Conservation (phyloP, 2,888 invertebrate species). For the Synanthedon tipuliformis region DNA sequence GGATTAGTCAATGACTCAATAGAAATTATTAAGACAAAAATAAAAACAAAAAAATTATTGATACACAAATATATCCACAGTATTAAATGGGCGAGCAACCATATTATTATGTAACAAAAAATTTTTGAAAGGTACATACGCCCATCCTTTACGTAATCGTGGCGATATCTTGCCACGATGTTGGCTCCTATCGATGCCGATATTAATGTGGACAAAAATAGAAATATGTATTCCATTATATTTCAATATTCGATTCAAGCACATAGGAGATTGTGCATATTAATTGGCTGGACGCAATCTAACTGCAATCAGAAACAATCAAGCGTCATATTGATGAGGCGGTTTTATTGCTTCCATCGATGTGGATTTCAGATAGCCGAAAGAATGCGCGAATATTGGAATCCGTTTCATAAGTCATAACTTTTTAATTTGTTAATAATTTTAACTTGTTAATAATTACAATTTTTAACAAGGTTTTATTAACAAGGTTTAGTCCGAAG, state of each 20-base stretch:
- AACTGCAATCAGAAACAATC: slow-evolving; percentile 38
- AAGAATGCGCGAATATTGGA: slow-evolving; percentile 3
- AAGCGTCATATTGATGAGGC: slow-evolving; percentile 30
- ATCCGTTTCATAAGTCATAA: neutral
- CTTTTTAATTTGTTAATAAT: too few relatives aligned
- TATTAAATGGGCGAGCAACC: too few relatives aligned
- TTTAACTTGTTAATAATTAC: too few relatives aligned
- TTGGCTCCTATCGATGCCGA: slow-evolving; percentile 2
- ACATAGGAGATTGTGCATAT: slow-evolving; percentile 1
- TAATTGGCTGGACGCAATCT: slow-evolving; percentile 20
- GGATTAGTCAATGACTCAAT: too few relatives aligned
- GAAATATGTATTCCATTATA: neutral
- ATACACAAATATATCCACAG: too few relatives aligned
- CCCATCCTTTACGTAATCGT: slow-evolving; percentile 55
- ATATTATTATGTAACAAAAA: too few relatives aligned
- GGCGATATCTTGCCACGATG: slow-evolving; percentile 7
- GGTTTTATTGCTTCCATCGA: slow-evolving; percentile 38
- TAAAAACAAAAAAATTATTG: too few relatives aligned
- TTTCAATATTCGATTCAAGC: neutral
- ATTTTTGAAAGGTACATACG: slow-evolving; percentile 31
- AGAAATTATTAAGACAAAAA: too few relatives aligned
- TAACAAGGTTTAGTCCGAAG: too few relatives aligned
- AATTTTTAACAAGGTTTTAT: too few relatives aligned
- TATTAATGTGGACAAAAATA: slow-evolving; percentile 3
- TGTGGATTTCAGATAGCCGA: slow-evolving; percentile 42